Percentiles rank a stretch among this genome's conserved stretches.
Evolutionary conservation across 2,888 invertebrate genomes (phyloP).

Genomic region (Nesidiocoris tenuis): DNA sequence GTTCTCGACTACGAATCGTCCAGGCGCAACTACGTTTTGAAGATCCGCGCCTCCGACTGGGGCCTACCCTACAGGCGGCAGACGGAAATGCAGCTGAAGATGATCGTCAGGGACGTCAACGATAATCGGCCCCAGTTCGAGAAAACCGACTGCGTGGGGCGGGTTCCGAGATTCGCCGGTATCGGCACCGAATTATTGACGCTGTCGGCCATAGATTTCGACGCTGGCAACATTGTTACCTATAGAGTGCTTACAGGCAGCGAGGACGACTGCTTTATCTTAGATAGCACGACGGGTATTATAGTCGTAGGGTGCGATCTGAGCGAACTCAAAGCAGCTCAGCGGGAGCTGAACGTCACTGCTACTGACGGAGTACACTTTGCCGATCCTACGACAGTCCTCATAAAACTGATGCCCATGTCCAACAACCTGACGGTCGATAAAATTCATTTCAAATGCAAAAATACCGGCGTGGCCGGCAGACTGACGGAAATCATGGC

Average conservation of each 20-base stretch:
- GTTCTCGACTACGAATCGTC: conserved; percentile 87
- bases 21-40: conserved; percentile 74
- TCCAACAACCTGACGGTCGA: conserved; percentile 55
- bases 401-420: conserved; percentile 70
- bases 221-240: conserved; percentile 81
- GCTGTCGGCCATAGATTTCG: conserved; percentile 88
- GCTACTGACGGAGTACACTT: conserved; percentile 91
- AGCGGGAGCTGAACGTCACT: conserved; percentile 75
- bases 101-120: conserved; percentile 80
- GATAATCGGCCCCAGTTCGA: conserved; percentile 90
- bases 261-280: conserved; percentile 81
- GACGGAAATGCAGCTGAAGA: conserved; percentile 79
- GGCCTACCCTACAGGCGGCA: conserved; percentile 86
- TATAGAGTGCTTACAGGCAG: conserved; percentile 85
- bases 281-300: conserved; percentile 77
- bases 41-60: conserved; percentile 90
- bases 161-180: conserved; percentile 71
- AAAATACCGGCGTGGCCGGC: conserved; percentile 78
- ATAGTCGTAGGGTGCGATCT: conserved; percentile 82
- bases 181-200: conserved; percentile 81
- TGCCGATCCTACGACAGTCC: conserved; percentile 77
- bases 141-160: conserved; percentile 77
- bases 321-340: conserved; percentile 65
- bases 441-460: conserved; percentile 65
- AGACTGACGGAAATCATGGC: conserved; percentile 76